phyloP scores from a whole-genome alignment of 2,888 invertebrate species.

The Epistrophe eligans region DNA sequence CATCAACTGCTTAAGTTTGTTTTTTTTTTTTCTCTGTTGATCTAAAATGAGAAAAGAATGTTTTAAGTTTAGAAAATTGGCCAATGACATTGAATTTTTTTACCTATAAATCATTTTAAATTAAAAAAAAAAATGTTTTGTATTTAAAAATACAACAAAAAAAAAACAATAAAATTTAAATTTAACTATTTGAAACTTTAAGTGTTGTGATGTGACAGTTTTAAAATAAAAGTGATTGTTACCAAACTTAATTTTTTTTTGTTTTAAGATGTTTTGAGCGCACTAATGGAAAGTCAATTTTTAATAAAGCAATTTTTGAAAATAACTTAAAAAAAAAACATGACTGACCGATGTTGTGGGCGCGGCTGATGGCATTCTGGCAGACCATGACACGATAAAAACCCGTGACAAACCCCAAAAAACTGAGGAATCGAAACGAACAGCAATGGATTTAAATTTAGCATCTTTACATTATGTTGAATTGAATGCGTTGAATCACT shows the following conservation, averaged over 20 bases:
- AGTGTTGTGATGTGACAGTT: neutral
- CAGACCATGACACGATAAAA: conserved; percentile 51
- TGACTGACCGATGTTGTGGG: conserved; percentile 43
- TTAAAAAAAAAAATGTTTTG: neutral
- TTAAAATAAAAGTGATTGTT: conserved; percentile 5
- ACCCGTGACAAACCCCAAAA: conserved; percentile 40
- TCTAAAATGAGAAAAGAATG: conserved; percentile 4
- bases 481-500: conserved; percentile 59
- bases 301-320: conserved; percentile 7
- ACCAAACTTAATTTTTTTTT: neutral
- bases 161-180: neutral
- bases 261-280: neutral
- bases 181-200: conserved; percentile 3
- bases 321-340: conserved; percentile 14
- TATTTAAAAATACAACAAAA: neutral
- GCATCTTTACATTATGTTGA: conserved; percentile 27
- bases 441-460: conserved; percentile 58
- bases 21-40: neutral
- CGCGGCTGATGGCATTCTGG: conserved; percentile 31
- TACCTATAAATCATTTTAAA: conserved; percentile 26
- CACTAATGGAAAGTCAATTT: neutral
- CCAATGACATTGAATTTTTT: conserved; percentile 41
- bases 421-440: neutral
- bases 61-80: conserved; percentile 41
- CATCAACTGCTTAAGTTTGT: neutral